These are phyloP conservation scores for Acrobasis repandana DNA, from an alignment of 2,888 invertebrate species.

Conservation along the genomic window DNA sequence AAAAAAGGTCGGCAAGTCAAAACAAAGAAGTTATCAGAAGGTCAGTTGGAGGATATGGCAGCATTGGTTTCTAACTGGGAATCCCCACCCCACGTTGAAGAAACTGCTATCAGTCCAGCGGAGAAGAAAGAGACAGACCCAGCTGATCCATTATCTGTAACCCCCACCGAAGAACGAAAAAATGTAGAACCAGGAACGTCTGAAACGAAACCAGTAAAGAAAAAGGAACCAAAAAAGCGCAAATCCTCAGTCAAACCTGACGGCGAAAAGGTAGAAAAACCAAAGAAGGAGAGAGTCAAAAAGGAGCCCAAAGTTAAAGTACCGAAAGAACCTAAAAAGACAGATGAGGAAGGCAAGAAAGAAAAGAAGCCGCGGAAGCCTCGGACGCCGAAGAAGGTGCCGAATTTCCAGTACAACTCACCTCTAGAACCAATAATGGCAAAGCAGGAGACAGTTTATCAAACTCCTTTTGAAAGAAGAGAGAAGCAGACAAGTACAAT, in stretches of 20 bases:
- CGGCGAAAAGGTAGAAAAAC: constrained; percentile 44
- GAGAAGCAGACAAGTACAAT: neutral
- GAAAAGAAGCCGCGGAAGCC: constrained; percentile 67
- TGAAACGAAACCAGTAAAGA: constrained; percentile 30
- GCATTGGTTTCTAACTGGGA: constrained; percentile 66
- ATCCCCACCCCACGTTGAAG: constrained; percentile 59
- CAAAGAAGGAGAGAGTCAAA: constrained; percentile 52
- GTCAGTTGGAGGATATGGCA: constrained; percentile 62
- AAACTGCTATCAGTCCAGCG: constrained; percentile 26
- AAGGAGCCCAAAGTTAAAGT: constrained; percentile 46
- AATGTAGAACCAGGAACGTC: neutral
- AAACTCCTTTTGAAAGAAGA: neutral
- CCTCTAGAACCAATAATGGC: constrained; percentile 58
- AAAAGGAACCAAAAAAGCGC: constrained; percentile 60
- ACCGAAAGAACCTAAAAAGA: constrained; percentile 31
- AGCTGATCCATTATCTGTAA: constrained; percentile 39
- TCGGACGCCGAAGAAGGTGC: constrained; percentile 55
- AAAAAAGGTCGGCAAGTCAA: constrained; percentile 49
- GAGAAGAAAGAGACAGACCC: constrained; percentile 29
- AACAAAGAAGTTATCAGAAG: constrained; percentile 61
- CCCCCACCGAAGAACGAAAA: constrained; percentile 19
- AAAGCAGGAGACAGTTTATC: constrained; percentile 39
- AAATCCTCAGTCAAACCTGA: constrained; percentile 48
- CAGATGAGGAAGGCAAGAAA: constrained; percentile 42
- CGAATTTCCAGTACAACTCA: constrained; percentile 56